A percentile compares a stretch with the other conserved stretches of the same genome.
Conservation (phyloP, 2,888 invertebrate species). For the Fragum whitleyi region DNA sequence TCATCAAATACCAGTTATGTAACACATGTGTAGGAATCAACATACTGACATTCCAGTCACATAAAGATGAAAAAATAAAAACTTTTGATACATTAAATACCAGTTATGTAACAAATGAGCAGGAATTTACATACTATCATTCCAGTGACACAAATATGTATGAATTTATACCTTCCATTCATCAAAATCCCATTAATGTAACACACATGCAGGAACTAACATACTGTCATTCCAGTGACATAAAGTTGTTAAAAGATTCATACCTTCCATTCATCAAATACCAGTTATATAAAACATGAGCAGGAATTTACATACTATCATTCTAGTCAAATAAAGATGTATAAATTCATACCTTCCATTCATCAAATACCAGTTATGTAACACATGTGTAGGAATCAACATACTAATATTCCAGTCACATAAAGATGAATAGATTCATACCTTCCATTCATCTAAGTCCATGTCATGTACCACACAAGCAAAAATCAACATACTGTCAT, state of each 20-base stretch:
- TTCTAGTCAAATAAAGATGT: too few relatives aligned
- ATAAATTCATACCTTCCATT: constrained; percentile 88
- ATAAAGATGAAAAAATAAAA: constrained; percentile 86
- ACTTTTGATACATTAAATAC: constrained; percentile 87
- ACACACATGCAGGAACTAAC: too few relatives aligned
- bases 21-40: constrained; percentile 86
- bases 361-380: constrained; percentile 87
- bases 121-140: constrained; percentile 86
- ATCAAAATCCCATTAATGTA: too few relatives aligned
- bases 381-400: too few relatives aligned
- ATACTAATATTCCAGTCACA: too few relatives aligned
- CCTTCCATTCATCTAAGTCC: constrained; percentile 87
- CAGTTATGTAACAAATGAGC: constrained; percentile 87
- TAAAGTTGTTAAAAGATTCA: too few relatives aligned
- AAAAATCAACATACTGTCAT: constrained; percentile 85
- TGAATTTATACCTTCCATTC: too few relatives aligned
- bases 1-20: constrained; percentile 87
- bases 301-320: too few relatives aligned
- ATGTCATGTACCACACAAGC: constrained; percentile 87
- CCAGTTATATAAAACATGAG: too few relatives aligned
- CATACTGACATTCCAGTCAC: constrained; percentile 87
- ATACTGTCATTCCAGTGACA: too few relatives aligned
- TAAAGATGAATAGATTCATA: too few relatives aligned
- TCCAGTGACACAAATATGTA: constrained; percentile 87
- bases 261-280: too few relatives aligned